Conservation (phyloP, 2,797 vertebrate genomes). For the Mormyrops attenuatus region DNA sequence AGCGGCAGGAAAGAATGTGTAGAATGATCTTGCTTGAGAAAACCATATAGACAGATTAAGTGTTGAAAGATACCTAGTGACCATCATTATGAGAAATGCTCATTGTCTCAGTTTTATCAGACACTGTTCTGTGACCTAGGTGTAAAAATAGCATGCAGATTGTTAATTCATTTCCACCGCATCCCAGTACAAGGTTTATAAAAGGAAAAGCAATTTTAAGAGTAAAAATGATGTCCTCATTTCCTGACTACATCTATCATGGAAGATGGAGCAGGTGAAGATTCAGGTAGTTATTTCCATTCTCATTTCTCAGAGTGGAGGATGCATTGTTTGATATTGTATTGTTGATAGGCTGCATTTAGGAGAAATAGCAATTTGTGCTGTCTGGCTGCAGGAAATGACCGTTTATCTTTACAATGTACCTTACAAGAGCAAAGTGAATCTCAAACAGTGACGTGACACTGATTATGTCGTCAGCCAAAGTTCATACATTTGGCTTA, state of each 20-base stretch:
- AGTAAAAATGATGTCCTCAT: conserved; percentile 37
- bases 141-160: conserved; percentile 35
- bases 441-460: neutral
- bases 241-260: conserved; percentile 38
- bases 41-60: neutral
- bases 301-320: conserved; percentile 21
- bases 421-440: neutral
- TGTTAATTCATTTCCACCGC: conserved; percentile 38
- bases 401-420: neutral
- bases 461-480: neutral
- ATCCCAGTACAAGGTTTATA: conserved; percentile 24
- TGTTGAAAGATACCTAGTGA: neutral
- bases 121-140: neutral
- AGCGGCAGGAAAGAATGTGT: neutral
- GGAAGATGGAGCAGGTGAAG: conserved; percentile 33
- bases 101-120: neutral
- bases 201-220: conserved; percentile 38
- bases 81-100: neutral
- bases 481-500: neutral
- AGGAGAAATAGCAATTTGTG: neutral
- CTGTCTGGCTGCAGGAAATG: neutral
- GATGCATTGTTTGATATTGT: conserved; percentile 11
- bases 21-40: neutral
- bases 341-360: conserved; percentile 6
- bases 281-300: conserved; percentile 25